Evolutionary conservation across 2,888 invertebrate species (phyloP).

Genomic region (Lordiphosa fenestrarum): DNA sequence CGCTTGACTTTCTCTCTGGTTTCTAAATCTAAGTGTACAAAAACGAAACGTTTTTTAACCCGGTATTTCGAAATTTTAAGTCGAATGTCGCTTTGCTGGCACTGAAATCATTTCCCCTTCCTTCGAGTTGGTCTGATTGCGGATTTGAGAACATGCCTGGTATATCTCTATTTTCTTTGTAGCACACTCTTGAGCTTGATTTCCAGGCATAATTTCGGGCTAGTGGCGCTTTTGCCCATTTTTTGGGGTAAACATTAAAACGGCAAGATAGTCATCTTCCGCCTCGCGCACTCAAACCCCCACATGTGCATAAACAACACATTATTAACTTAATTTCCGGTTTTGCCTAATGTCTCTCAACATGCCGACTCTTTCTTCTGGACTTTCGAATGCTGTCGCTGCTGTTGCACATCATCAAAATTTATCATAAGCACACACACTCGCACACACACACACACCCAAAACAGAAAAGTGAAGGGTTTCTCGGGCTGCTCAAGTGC

Average conservation of each 20-base stretch:
- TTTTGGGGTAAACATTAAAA: background rate
- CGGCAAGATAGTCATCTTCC: background rate
- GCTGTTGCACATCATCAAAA: constrained; percentile 60
- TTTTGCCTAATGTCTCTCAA: constrained; percentile 33
- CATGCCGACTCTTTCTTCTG: background rate
- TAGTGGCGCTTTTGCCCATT: background rate
- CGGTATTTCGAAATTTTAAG: no score
- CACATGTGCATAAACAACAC: constrained; percentile 29
- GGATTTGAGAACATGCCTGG: no score
- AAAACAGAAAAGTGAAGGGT: constrained; percentile 7
- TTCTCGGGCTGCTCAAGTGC: constrained; percentile 43
- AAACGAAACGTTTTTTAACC: no score
- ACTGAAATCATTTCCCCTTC: no score
- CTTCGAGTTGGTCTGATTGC: no score
- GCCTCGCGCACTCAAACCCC: constrained; percentile 8
- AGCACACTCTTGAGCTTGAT: background rate
- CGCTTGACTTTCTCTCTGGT: no score
- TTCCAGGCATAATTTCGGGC: no score
- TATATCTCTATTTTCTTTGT: no score
- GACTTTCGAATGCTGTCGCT: background rate
- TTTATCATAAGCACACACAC: constrained; percentile 66
- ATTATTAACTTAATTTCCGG: constrained; percentile 67
- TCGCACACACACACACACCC: constrained; percentile 42
- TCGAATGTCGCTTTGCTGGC: no score
- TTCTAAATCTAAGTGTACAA: no score